A percentile compares a stretch with the other conserved stretches of the same genome.
These are phyloP conservation scores for Turritopsis rubra DNA, from an alignment of 30 jellyfish, hydroid and myxozoan species.

Conservation along the genomic window DNA sequence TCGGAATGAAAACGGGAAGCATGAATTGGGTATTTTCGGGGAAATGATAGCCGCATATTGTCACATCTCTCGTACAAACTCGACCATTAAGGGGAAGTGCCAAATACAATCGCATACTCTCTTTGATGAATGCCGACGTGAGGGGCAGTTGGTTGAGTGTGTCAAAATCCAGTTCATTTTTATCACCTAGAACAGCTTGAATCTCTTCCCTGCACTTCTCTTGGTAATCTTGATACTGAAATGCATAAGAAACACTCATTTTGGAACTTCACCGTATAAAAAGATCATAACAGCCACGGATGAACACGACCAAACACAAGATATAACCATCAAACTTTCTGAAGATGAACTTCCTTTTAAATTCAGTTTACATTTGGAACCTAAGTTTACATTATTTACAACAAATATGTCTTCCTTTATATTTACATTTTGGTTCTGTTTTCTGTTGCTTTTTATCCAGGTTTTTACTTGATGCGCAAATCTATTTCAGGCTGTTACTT, in stretches of 20 bases:
- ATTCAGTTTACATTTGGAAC: no score
- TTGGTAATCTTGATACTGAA: conserved; percentile 13
- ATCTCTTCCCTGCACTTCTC: not conserved
- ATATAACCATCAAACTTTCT: no score
- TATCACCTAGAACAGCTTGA: not conserved
- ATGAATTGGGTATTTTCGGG: not conserved
- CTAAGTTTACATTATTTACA: no score
- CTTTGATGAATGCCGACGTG: conserved; percentile 19
- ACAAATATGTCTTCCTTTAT: no score
- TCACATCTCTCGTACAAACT: not conserved
- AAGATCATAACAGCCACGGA: no score
- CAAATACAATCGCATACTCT: not conserved
- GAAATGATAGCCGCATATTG: not conserved
- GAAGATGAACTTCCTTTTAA: no score
- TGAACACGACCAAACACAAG: no score
- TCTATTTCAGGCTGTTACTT: no score
- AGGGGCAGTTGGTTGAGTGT: not conserved
- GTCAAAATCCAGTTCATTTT: not conserved
- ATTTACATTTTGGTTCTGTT: no score
- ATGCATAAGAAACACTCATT: not conserved
- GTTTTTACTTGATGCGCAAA: no score
- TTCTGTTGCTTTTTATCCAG: no score
- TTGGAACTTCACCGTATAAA: no score
- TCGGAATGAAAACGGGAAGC: not conserved
- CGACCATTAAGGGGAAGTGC: conserved; percentile 4